These are phyloP conservation scores for Dryococelus australis DNA, from an alignment of 2,888 invertebrate genomes.

Conservation along the genomic window DNA sequence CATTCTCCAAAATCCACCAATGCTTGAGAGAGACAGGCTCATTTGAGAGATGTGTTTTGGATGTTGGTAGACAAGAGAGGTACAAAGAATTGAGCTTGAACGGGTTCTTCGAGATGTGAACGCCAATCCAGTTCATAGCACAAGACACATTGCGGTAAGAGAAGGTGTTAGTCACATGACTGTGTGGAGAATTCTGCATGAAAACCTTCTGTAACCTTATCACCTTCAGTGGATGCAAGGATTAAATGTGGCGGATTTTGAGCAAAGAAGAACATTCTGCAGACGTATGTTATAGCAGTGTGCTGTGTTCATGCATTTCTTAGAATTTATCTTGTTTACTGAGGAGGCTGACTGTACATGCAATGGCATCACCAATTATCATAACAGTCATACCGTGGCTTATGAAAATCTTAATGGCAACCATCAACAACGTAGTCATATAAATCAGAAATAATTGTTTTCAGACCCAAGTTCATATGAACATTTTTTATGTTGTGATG, in stretches of 20 bases:
- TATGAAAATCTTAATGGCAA: conserved; percentile 21
- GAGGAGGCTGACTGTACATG: not conserved
- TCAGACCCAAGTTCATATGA: too few relatives aligned
- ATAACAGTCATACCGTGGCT: not conserved
- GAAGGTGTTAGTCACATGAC: too few relatives aligned
- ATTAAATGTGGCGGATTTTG: conserved; percentile 20
- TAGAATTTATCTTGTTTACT: not conserved
- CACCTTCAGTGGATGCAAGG: not conserved
- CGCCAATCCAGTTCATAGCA: not conserved
- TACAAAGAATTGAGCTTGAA: not conserved
- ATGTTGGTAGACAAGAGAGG: not conserved
- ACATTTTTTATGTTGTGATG: too few relatives aligned
- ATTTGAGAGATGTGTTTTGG: too few relatives aligned
- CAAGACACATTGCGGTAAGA: not conserved
- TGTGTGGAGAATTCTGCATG: conserved; percentile 12
- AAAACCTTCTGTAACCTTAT: conserved; percentile 11
- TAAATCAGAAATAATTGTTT: too few relatives aligned
- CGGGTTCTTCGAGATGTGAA: not conserved
- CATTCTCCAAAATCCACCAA: not conserved
- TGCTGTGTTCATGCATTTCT: not conserved
- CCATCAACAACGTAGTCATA: too few relatives aligned
- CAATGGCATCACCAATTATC: not conserved
- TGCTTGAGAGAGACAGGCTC: too few relatives aligned
- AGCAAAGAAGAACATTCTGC: not conserved
- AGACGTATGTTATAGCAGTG: not conserved